A percentile compares a stretch with the other conserved stretches of the same genome.
Evolutionary conservation across 2,888 invertebrate species (phyloP).

Genomic region (Conchocele bisecta): DNA sequence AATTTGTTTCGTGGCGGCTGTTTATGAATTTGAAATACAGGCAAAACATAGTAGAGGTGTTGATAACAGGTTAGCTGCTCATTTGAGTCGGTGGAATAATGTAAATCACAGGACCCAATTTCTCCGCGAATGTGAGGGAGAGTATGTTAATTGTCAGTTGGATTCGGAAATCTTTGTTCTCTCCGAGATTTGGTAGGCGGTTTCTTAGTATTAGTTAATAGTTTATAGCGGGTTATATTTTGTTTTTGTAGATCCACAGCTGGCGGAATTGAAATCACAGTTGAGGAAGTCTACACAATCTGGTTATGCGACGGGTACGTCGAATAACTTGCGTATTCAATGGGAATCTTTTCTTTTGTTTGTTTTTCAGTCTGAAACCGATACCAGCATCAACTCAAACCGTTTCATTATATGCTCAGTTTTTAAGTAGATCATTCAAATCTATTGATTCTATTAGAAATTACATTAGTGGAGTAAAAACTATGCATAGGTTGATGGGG

Average conservation of each 20-base stretch:
- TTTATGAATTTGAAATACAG: slow-evolving; percentile 8
- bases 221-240: not conserved
- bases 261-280: not conserved
- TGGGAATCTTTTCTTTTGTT: slow-evolving; percentile 15
- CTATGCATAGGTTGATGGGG: slow-evolving; percentile 1
- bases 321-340: not conserved
- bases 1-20: slow-evolving; percentile 14
- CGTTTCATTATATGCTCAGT: slow-evolving; percentile 7
- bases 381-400: not conserved
- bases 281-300: slow-evolving; percentile 4
- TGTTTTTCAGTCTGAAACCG: slow-evolving; percentile 6
- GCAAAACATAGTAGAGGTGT: not conserved
- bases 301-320: slow-evolving; percentile 14
- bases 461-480: slow-evolving; percentile 18
- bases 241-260: not conserved
- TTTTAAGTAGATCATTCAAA: slow-evolving; percentile 1
- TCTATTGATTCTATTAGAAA: slow-evolving; percentile 7
- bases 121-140: no score
- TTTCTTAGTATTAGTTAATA: not conserved
- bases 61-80: slow-evolving; percentile 7
- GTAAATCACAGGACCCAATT: not conserved
- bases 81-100: not conserved
- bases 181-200: no score
- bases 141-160: no score
- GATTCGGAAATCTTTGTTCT: no score